phyloP scores from a whole-genome alignment of 2,113 vertebrate species.

The Peromyscus maniculatus region DNA sequence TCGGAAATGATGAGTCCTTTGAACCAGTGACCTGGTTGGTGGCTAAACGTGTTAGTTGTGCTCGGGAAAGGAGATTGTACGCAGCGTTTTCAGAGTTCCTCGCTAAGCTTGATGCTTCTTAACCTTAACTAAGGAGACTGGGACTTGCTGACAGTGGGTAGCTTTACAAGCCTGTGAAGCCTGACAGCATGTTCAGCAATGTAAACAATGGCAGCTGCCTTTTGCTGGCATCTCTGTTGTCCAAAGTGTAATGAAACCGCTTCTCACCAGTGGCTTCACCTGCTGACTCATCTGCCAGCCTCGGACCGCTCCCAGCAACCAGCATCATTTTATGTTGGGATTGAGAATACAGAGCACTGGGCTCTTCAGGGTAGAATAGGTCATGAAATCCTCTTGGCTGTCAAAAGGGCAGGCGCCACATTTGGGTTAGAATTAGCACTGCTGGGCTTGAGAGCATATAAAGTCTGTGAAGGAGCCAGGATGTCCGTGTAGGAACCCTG shows the following conservation, averaged over 20 bases:
- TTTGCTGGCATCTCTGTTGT: conserved; percentile 71
- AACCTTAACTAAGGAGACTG: conserved; percentile 63
- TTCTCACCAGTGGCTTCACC: conserved; percentile 57
- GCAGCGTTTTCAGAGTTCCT: conserved; percentile 36
- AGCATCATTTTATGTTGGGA: conserved; percentile 14
- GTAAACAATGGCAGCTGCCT: conserved; percentile 74
- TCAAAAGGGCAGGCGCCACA: neutral
- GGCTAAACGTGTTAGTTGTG: conserved; percentile 10
- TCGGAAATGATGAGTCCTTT: conserved; percentile 23
- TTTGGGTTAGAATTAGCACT: neutral
- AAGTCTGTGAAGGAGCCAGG: neutral
- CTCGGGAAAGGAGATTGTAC: conserved; percentile 41
- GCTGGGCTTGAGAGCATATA: neutral
- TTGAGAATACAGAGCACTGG: conserved; percentile 38
- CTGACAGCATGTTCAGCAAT: conserved; percentile 18
- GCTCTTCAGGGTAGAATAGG: conserved; percentile 46
- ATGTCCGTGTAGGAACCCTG: conserved; percentile 1
- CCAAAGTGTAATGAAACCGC: conserved; percentile 55
- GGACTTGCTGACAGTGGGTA: conserved; percentile 59
- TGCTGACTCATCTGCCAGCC: conserved; percentile 71
- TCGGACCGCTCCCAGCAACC: neutral
- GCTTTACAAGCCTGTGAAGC: conserved; percentile 55
- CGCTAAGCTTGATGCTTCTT: conserved; percentile 62
- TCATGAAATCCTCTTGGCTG: conserved; percentile 11
- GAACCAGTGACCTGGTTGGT: neutral